Conservation (phyloP, 2,113 vertebrate species). For the Casuarius casuarius region DNA sequence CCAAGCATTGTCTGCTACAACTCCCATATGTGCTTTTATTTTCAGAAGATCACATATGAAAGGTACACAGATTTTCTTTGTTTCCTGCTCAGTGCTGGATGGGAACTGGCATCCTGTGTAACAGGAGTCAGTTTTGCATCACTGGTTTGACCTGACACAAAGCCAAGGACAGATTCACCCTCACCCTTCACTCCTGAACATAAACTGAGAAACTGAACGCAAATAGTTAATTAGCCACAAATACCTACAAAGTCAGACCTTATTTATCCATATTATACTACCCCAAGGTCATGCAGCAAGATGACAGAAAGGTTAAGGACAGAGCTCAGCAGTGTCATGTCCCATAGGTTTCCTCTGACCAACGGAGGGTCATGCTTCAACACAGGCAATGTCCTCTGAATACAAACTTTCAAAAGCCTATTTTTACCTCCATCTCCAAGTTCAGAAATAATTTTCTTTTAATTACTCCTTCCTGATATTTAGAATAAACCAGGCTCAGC, state of each 20-base stretch:
- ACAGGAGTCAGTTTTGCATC: no score
- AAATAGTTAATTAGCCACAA: neutral
- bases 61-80: no score
- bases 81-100: no score
- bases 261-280: neutral
- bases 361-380: neutral
- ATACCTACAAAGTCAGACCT: neutral
- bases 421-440: neutral
- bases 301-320: neutral
- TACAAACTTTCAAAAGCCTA: neutral
- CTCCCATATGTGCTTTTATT: neutral
- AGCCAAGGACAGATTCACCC: no score
- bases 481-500: neutral
- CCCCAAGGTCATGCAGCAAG: neutral
- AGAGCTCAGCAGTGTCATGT: neutral
- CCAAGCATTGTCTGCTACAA: neutral
- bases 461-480: neutral
- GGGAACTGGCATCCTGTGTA: no score
- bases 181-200: no score
- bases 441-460: neutral
- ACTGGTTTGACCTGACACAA: no score
- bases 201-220: neutral
- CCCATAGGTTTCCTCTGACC: neutral
- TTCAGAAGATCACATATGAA: neutral
- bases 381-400: neutral